Percentiles rank a stretch among this genome's conserved stretches.
Evolutionary conservation across 2,888 invertebrate genomes (phyloP).

Genomic region (Andrena minutula): DNA sequence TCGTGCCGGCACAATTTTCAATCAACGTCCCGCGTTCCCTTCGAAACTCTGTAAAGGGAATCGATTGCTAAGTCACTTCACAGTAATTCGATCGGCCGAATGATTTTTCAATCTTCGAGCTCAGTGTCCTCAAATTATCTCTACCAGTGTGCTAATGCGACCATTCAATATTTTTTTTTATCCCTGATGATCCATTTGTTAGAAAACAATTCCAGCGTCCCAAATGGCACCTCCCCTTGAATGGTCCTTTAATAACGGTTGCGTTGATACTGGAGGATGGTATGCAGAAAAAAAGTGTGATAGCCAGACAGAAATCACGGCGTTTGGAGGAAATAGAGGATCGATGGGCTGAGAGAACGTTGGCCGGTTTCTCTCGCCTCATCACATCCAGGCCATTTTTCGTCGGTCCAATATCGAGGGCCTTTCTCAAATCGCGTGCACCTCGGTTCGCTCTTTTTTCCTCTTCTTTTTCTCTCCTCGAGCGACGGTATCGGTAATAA

Average conservation of each 20-base stretch:
- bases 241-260: neutral
- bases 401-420: conserved; percentile 49
- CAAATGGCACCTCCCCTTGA: neutral
- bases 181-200: conserved; percentile 19
- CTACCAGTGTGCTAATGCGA: too few relatives aligned
- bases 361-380: conserved; percentile 4
- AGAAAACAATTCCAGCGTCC: conserved; percentile 18
- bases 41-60: neutral
- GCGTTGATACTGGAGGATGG: neutral
- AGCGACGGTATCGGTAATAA: conserved; percentile 52
- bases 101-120: too few relatives aligned
- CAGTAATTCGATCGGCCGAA: neutral
- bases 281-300: conserved; percentile 10
- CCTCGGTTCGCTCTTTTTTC: neutral
- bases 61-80: neutral
- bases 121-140: too few relatives aligned
- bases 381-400: conserved; percentile 38
- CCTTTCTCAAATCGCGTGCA: conserved; percentile 47
- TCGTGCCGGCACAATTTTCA: conserved; percentile 7
- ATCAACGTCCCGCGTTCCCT: conserved; percentile 11
- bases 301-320: conserved; percentile 25
- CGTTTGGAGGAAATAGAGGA: conserved; percentile 24
- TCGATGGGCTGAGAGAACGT: conserved; percentile 21
- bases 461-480: conserved; percentile 14
- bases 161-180: too few relatives aligned